These are phyloP conservation scores for Tubiluchus corallicola DNA, from an alignment of 2,888 invertebrate genomes.

Conservation along the genomic window DNA sequence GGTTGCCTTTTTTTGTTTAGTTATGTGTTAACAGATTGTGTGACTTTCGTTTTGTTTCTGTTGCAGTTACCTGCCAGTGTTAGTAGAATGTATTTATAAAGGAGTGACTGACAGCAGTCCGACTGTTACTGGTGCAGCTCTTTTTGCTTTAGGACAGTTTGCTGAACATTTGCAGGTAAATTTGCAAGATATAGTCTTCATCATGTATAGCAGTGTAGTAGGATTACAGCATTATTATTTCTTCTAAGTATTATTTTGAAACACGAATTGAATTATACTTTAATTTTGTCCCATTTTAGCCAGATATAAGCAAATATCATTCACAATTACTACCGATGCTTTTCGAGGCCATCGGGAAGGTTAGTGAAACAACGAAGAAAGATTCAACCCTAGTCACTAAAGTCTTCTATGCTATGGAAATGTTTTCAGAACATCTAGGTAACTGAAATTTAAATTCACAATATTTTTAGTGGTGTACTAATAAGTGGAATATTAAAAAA, in stretches of 20 bases:
- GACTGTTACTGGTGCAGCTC: constrained; percentile 49
- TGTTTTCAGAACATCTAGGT: constrained; percentile 52
- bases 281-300: constrained; percentile 30
- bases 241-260: constrained; percentile 6
- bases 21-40: not conserved
- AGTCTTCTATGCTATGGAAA: constrained; percentile 59
- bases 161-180: constrained; percentile 50
- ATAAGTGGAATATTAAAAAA: too few relatives aligned
- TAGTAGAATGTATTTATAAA: constrained; percentile 46
- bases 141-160: constrained; percentile 60
- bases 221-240: constrained; percentile 7
- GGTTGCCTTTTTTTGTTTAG: constrained; percentile 6
- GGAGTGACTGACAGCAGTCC: constrained; percentile 45
- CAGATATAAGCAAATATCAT: constrained; percentile 52
- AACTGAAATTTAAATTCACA: too few relatives aligned
- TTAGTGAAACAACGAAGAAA: too few relatives aligned
- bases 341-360: constrained; percentile 40
- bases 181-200: constrained; percentile 2
- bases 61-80: constrained; percentile 39
- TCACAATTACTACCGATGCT: constrained; percentile 48
- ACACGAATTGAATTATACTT: not conserved
- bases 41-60: constrained; percentile 5
- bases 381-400: constrained; percentile 43
- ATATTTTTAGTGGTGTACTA: too few relatives aligned
- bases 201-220: not conserved